Percentiles rank a stretch among this genome's conserved stretches.
Evolutionary conservation across 2,113 vertebrate genomes (phyloP).

Genomic region (Oxyura jamaicensis): DNA sequence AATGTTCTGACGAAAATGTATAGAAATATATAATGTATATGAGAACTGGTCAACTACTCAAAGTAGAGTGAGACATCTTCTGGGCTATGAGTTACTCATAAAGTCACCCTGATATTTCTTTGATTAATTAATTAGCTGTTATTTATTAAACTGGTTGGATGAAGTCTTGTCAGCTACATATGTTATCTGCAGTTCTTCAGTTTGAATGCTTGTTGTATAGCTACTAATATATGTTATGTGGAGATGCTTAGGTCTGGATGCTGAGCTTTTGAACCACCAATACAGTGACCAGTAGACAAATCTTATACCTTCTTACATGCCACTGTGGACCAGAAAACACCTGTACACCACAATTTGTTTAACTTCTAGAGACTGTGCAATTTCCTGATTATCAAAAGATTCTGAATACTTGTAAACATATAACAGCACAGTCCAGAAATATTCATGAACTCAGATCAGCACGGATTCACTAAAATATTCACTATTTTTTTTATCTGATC

Average conservation of each 20-base stretch:
- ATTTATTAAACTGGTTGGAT: background rate
- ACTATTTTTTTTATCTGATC: background rate
- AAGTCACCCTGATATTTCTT: background rate
- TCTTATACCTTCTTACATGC: background rate
- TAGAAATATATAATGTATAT: background rate
- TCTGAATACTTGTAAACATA: background rate
- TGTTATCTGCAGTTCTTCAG: background rate
- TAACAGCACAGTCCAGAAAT: background rate
- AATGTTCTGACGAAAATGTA: background rate
- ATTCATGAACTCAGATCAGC: background rate
- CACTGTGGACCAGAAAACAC: background rate
- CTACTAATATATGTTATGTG: rapidly evolving
- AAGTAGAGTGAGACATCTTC: background rate
- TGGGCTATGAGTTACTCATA: background rate
- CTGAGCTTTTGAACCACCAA: background rate
- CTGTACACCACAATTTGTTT: background rate
- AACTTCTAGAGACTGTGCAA: background rate
- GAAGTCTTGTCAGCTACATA: background rate
- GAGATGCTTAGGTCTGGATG: background rate
- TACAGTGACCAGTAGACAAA: background rate
- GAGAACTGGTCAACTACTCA: background rate
- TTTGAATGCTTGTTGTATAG: rapidly evolving
- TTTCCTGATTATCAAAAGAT: background rate
- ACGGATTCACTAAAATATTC: background rate
- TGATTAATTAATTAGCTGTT: background rate